A percentile compares a stretch with the other conserved stretches of the same genome.
Conservation (phyloP, 2,888 invertebrate species). For the Baccha elongata region DNA sequence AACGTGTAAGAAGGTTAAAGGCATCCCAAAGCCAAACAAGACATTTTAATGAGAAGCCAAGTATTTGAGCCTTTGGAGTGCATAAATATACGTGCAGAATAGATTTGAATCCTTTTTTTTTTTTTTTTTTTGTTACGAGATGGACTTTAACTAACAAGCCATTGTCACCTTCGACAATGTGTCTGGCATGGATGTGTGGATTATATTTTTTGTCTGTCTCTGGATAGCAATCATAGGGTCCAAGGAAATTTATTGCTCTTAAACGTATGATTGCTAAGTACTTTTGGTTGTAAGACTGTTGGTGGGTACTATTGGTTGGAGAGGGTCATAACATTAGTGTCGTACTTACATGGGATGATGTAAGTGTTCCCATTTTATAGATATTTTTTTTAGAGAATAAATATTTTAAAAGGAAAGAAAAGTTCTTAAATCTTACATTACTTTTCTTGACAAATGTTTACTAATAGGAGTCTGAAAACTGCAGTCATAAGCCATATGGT, state of each 20-base stretch:
- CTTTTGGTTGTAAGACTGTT: constrained; percentile 15
- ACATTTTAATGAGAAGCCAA: constrained; percentile 71
- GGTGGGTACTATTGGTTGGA: constrained; percentile 29
- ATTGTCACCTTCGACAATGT: constrained; percentile 52
- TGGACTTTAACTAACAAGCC: constrained; percentile 46
- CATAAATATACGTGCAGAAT: constrained; percentile 16
- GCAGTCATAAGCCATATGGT: too few relatives aligned
- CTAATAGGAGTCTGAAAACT: too few relatives aligned
- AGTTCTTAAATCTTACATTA: too few relatives aligned
- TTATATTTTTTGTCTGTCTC: constrained; percentile 19
- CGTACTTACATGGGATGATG: not conserved
- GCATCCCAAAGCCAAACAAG: constrained; percentile 61
- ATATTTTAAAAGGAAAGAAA: too few relatives aligned
- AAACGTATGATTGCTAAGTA: constrained; percentile 54
- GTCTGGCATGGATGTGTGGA: constrained; percentile 10
- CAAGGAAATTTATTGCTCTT: constrained; percentile 55
- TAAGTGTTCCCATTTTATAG: constrained; percentile 20
- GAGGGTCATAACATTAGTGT: constrained; percentile 9
- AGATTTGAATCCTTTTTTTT: constrained; percentile 36
- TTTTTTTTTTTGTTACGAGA: constrained; percentile 3
- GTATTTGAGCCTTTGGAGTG: constrained; percentile 13
- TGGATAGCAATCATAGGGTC: constrained; percentile 59
- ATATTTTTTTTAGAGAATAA: too few relatives aligned
- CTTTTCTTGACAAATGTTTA: too few relatives aligned
- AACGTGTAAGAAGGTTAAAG: constrained; percentile 38